Percentiles rank a stretch among this genome's conserved stretches.
Evolutionary conservation across 2,888 invertebrate species (phyloP).

Genomic region (Hypomecis punctinalis): DNA sequence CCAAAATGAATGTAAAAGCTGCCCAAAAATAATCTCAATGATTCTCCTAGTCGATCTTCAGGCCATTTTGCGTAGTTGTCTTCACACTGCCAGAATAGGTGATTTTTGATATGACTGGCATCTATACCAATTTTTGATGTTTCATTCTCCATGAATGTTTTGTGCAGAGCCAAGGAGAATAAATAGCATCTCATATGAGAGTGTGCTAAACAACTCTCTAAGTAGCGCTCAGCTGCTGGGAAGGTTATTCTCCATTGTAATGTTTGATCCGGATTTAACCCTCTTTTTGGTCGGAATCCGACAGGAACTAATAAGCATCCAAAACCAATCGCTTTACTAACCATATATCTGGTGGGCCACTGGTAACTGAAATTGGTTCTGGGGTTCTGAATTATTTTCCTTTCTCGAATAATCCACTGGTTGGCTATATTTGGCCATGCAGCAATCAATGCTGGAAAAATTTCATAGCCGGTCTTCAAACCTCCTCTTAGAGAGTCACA

Average conservation of each 20-base stretch:
- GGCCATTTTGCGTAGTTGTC: constrained; percentile 89
- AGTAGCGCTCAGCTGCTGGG: constrained; percentile 90
- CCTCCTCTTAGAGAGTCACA: constrained; percentile 81
- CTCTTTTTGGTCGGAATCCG: constrained; percentile 87
- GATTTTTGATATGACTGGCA: constrained; percentile 89
- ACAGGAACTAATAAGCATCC: constrained; percentile 90
- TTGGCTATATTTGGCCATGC: constrained; percentile 90
- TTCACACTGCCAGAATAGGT: constrained; percentile 92
- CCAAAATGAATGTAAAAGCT: constrained; percentile 87
- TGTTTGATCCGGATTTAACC: constrained; percentile 85
- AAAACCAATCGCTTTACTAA: constrained; percentile 86
- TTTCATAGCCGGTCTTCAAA: constrained; percentile 83
- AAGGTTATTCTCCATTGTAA: constrained; percentile 93
- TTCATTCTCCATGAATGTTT: constrained; percentile 88
- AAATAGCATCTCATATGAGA: constrained; percentile 90
- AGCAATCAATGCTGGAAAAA: constrained; percentile 89
- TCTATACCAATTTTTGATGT: constrained; percentile 87
- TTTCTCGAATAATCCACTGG: constrained; percentile 87
- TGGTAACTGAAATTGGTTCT: constrained; percentile 85
- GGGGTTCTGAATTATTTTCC: constrained; percentile 84
- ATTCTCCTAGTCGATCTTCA: constrained; percentile 89
- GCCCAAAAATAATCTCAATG: constrained; percentile 86
- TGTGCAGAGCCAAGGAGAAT: constrained; percentile 88
- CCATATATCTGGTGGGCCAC: constrained; percentile 89
- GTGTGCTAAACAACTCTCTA: constrained; percentile 89